Base-by-base conservation (phyloP, 1,140 invertebrate genomes). In the Pogonus chalceus region DNA sequence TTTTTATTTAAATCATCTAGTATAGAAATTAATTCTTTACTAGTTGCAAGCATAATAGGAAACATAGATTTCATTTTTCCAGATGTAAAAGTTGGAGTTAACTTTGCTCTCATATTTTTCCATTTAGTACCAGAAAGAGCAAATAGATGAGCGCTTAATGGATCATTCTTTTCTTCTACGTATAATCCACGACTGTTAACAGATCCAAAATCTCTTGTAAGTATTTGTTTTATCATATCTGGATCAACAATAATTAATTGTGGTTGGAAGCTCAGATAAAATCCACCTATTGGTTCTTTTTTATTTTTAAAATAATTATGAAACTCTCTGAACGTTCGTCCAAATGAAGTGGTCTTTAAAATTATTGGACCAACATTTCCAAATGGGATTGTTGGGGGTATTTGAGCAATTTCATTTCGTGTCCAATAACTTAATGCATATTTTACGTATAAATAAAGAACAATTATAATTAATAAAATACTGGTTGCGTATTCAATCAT, bases 41-140 rank as follows among this genome's bases (percentile, higher is more conserved):
- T 18, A 18, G 3, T 4, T 10, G 18, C 37, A 12, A 43, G 9
- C 37, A 43, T 43, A 4, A 16, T 60, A 20, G 56, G 52, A 53
- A 72, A 72, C 70, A 78, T 75, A 20, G 56, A 59, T 57, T 72
- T 77, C 52, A 79, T 60, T 60, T 75, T 77, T 0, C 69, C 69
- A 26, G 71, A 69, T 1, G 76, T 72, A 58, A 79, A 78, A 3
- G 76, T 71, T 16, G 73, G 74, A 2, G 70, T 72, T n/a, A 78
- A 53, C 55, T 72, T 70, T 2, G 37, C 51, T 51, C 77, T 58
- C 2, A 77, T 55, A 43, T 65, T 59, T 57, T 68, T 75, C 77
- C 77, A 79, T 49, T 65, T 58, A 18, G 63, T 56, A 20, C 70
- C 74, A 20, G 61, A 59, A 18, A 73, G 23, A 2, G 58, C 61